A percentile compares a stretch with the other conserved stretches of the same genome.
Evolutionary conservation across 2,113 vertebrate genomes (phyloP).

Genomic region (human (Homo sapiens)): GRCh38 chr1:203985001-203985500

Average conservation of each 20-base stretch:
- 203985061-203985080: neutral
- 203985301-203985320: neutral
- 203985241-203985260: constrained; percentile 58
- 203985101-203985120: neutral
- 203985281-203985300: neutral
- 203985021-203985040: neutral
- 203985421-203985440: neutral
- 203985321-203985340: neutral
- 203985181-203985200: constrained; percentile 12
- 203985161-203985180: constrained; percentile 29
- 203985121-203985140: neutral
- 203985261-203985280: constrained; percentile 51
- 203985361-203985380: neutral
- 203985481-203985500: neutral
- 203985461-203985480: neutral
- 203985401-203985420: neutral
- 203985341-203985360: neutral
- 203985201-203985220: neutral
- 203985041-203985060: neutral
- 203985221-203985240: constrained; percentile 1
- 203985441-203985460: neutral
- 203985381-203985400: neutral
- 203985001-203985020: too few relatives aligned
- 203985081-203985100: neutral
- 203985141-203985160: neutral